Evolutionary conservation across 2,888 invertebrate genomes (phyloP).

Genomic region (Alloscopus bannaensis): DNA sequence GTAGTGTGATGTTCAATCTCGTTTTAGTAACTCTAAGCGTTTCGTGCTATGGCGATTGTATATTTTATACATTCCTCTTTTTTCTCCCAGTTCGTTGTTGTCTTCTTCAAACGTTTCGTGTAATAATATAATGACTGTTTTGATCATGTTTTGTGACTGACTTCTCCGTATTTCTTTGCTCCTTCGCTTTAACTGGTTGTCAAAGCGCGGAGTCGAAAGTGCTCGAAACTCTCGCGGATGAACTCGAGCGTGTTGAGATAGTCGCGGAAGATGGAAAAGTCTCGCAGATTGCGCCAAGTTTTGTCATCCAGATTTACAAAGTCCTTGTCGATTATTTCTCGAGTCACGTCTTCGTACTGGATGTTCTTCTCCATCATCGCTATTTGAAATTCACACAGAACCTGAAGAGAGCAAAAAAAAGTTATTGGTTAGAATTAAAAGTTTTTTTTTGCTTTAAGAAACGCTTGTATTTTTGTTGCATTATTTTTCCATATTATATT

Average conservation of each 20-base stretch:
- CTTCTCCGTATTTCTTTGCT: no score
- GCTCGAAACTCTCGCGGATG: constrained; percentile 77
- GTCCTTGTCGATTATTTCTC: constrained; percentile 75
- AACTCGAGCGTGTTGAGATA: constrained; percentile 81
- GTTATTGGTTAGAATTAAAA: constrained; percentile 5
- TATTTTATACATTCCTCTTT: no score
- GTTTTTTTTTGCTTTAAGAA: not conserved
- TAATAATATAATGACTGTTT: not conserved
- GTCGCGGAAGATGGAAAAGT: constrained; percentile 81
- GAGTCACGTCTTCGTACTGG: constrained; percentile 75
- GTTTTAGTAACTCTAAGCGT: no score
- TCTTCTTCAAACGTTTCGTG: not conserved
- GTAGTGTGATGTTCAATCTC: no score
- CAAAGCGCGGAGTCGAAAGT: constrained; percentile 68
- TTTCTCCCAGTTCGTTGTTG: no score
- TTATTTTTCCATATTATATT: no score
- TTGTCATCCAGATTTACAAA: constrained; percentile 75
- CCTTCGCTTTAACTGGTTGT: constrained; percentile 36
- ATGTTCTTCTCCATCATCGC: constrained; percentile 78
- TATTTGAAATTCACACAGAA: constrained; percentile 83
- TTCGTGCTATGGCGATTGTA: no score
- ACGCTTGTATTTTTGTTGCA: no score
- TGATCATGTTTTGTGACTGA: no score
- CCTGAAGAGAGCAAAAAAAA: constrained; percentile 74
- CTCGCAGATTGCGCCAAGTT: constrained; percentile 78